Base-by-base conservation (phyloP, 2,113 vertebrate species). In the Pseudorhombus dupliciocellatus region DNA sequence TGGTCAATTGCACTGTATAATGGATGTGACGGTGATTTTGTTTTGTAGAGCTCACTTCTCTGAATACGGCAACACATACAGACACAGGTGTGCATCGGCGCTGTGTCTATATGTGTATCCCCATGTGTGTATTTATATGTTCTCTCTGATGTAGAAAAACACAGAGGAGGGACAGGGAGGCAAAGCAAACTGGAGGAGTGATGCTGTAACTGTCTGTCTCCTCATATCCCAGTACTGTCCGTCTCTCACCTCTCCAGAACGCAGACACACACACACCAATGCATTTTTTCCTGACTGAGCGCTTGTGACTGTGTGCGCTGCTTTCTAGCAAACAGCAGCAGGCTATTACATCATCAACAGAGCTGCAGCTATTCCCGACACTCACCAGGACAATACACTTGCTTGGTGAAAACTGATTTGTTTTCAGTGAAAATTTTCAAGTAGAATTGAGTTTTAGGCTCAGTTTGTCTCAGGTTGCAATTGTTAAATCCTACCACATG, bases 171-270 rank as follows among this genome's bases (percentile, higher is more conserved):
- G 12, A 51, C 22, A 72, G 20, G 48, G 52, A 48, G 42, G 61
- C 69, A 61, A 82, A 80, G 70, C 75, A 79, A 65, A 84, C 20
- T 56, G 56, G 54, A 79, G 55, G 62, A 79, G 48, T 55, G 59
- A 69, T 21, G 18, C 65, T 31, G 48, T 55, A 14, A 51, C 21
- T 22, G 53, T 66, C 53, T 83, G 37, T 34, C 57, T 26, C 57
- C 53, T 62, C 42, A 70, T 34, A 46, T 34, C 68, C 26, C 2
- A 16, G 15, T 40, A 44, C 24, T 30, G 52, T 57, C 52, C 68
- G 55, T 46, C 3, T 81, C 74, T 58, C 73, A 84, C 68, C 65
- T 79, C 26, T 55, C 31, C 9, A 7, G 37, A 48, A 60, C 63
- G 21, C 20, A 31, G n/a, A 52, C 25, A n/a, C 46, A 62, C 56